A percentile compares a stretch with the other conserved stretches of the same genome.
Conservation (phyloP, 1,140 invertebrate genomes). For the Sitophilus oryzae region DNA sequence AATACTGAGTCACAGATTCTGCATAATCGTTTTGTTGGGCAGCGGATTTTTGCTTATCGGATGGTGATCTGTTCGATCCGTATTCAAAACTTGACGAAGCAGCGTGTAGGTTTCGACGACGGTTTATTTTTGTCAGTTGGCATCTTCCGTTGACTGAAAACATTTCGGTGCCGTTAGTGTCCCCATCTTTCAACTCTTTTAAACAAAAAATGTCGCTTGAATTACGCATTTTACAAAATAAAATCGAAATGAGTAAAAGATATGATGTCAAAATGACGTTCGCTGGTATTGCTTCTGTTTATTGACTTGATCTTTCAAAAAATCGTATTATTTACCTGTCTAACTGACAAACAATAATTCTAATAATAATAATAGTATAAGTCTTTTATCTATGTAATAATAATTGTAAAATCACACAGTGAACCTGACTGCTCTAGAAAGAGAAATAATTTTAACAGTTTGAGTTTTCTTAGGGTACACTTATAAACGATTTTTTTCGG, state of each 20-base stretch:
- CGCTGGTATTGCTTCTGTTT: background rate
- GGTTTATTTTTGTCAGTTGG: constrained; percentile 19
- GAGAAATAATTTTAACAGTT: too few relatives aligned
- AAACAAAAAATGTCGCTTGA: constrained; percentile 35
- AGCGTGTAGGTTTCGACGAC: constrained; percentile 18
- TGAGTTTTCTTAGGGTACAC: too few relatives aligned
- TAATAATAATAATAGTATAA: too few relatives aligned
- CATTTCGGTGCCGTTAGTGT: constrained; percentile 32
- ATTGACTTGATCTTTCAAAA: too few relatives aligned
- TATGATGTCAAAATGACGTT: background rate
- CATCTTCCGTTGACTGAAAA: constrained; percentile 33
- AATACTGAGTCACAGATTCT: background rate
- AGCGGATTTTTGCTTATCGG: background rate
- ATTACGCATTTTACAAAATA: constrained; percentile 29
- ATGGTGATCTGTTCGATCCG: constrained; percentile 14
- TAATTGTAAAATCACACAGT: too few relatives aligned
- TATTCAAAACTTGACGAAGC: constrained; percentile 22
- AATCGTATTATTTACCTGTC: too few relatives aligned
- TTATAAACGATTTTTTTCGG: too few relatives aligned
- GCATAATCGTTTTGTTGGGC: background rate
- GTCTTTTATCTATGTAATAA: too few relatives aligned
- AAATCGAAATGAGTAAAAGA: background rate
- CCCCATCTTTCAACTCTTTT: constrained; percentile 30
- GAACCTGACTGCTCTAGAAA: too few relatives aligned
- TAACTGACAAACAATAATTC: too few relatives aligned